Evolutionary conservation across 2,797 vertebrate species (phyloP).

Genomic region (Myoxocephalus aenaeus): DNA sequence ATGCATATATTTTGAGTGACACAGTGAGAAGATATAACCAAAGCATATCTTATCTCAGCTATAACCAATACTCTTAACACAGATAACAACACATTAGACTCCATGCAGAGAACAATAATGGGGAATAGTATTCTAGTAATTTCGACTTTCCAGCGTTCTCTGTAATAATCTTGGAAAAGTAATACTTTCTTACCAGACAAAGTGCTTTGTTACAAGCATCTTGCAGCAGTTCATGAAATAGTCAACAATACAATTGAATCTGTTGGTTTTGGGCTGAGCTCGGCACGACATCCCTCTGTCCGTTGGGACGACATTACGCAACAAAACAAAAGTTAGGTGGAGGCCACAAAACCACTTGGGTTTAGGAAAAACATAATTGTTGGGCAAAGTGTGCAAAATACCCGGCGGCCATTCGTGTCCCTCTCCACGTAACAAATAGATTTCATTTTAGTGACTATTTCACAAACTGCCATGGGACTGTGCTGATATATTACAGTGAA

Average conservation of each 20-base stretch:
- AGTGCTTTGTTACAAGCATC: background rate
- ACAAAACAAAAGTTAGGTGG: background rate
- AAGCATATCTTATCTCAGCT: background rate
- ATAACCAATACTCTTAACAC: background rate
- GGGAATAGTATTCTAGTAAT: background rate
- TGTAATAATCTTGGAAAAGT: background rate
- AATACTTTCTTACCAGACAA: background rate
- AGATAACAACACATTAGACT: background rate
- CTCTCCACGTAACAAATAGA: background rate
- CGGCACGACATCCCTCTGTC: background rate
- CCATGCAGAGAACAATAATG: background rate
- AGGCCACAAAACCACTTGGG: background rate
- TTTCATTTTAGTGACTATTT: background rate
- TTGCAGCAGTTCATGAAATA: background rate
- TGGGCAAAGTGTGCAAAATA: background rate
- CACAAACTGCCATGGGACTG: background rate
- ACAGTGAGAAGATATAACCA: background rate
- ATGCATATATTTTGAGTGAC: background rate
- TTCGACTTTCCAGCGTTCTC: background rate
- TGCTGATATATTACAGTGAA: background rate
- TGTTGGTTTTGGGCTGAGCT: background rate
- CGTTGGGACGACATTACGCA: background rate
- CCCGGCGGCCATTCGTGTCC: background rate
- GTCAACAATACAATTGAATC: background rate
- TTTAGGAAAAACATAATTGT: background rate